Conservation (phyloP, 2,888 invertebrate species). For the Drosophila meridionalis region DNA sequence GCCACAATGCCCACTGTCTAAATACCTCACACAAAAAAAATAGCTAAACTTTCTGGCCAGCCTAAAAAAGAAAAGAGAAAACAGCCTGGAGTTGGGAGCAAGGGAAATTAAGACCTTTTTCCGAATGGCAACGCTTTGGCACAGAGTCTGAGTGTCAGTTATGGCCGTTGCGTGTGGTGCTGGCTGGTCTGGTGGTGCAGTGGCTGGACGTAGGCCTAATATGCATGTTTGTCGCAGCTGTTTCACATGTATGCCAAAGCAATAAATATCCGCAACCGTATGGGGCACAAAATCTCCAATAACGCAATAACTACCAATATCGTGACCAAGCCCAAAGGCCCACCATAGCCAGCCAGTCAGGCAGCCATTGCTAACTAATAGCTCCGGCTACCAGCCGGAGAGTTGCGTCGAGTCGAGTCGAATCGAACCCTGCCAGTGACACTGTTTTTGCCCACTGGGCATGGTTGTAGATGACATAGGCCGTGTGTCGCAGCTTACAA, state of each 20-base stretch:
- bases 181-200: conserved; percentile 1
- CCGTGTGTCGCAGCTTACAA: conserved; percentile 66
- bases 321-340: conserved; percentile 57
- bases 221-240: conserved; percentile 82
- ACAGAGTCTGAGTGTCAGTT: conserved; percentile 37
- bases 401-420: conserved; percentile 11
- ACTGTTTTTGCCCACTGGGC: conserved; percentile 21
- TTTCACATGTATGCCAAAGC: conserved; percentile 78
- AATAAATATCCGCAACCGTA: conserved; percentile 74
- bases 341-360: conserved; percentile 29
- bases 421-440: conserved; percentile 33
- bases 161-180: conserved; percentile 42
- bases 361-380: conserved; percentile 61
- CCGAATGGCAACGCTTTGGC: conserved; percentile 45
- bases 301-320: conserved; percentile 81
- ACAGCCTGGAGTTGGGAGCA: conserved; percentile 21
- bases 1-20: neutral
- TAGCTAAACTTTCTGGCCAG: neutral
- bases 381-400: conserved; percentile 26
- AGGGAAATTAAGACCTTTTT: conserved; percentile 69
- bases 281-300: conserved; percentile 75
- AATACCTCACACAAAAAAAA: neutral
- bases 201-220: conserved; percentile 58
- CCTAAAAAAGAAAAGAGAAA: conserved; percentile 20
- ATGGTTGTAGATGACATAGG: conserved; percentile 38